A percentile compares a stretch with the other conserved stretches of the same genome.
These are phyloP conservation scores for Vanessa cardui DNA, from an alignment of 2,888 invertebrate genomes.

Conservation along the genomic window DNA sequence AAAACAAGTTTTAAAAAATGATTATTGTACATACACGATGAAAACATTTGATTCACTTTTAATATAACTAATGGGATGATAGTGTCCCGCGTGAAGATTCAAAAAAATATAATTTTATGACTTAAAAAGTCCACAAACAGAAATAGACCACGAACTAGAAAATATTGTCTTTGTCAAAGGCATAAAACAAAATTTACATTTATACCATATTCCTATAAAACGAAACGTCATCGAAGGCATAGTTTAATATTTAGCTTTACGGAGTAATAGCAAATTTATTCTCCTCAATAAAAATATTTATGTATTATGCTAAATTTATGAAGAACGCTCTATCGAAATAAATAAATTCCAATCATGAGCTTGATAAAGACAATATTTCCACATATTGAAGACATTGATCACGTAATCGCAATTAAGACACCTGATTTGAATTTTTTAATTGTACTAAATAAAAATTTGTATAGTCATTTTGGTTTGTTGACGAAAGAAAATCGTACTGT, in stretches of 20 bases:
- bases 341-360: neutral
- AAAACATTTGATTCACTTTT: neutral
- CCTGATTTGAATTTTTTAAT: neutral
- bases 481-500: too few species aligned
- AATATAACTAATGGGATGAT: neutral
- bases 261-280: neutral
- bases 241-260: too few species aligned
- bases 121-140: neutral
- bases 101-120: neutral
- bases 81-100: neutral
- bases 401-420: neutral
- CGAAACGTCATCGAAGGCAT: too few species aligned
- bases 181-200: neutral
- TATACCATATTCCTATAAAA: neutral
- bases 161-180: neutral
- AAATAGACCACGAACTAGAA: too few species aligned
- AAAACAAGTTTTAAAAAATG: conserved; percentile 25
- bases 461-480: too few species aligned
- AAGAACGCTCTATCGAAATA: too few species aligned
- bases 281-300: neutral
- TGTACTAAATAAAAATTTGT: neutral
- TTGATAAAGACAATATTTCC: neutral
- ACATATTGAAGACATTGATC: neutral
- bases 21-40: conserved; percentile 8
- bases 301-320: neutral